These are phyloP conservation scores for Neotoxoptera formosana DNA, from an alignment of 1,140 invertebrate species.

Conservation along the genomic window DNA sequence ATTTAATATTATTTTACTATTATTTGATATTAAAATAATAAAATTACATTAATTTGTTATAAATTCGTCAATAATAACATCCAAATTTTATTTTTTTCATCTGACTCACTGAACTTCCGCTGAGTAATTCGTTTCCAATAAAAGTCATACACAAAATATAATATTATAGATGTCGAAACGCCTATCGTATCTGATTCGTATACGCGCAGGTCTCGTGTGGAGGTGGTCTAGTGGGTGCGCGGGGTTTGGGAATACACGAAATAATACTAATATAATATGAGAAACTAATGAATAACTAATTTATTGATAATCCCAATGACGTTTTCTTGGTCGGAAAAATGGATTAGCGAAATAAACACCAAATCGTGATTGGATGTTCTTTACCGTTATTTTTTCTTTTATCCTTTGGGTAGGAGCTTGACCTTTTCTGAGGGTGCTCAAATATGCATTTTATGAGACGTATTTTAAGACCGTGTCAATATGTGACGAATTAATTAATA, in stretches of 20 bases:
- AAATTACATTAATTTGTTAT: too few relatives aligned
- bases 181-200: too few relatives aligned
- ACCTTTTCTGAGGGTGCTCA: background rate
- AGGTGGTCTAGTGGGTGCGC: background rate
- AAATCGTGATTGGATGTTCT: background rate
- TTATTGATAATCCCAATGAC: background rate
- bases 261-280: background rate
- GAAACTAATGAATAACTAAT: background rate
- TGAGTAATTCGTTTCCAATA: background rate
- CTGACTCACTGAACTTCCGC: too few relatives aligned
- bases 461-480: background rate
- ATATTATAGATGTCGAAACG: too few relatives aligned
- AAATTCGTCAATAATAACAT: too few relatives aligned
- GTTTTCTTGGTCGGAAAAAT: background rate
- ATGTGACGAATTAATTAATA: background rate
- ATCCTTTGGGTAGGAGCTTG: background rate
- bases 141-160: background rate
- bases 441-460: too few relatives aligned
- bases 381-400: background rate
- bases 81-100: too few relatives aligned
- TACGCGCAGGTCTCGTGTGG: too few relatives aligned
- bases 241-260: background rate
- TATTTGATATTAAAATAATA: too few relatives aligned
- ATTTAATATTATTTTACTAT: too few relatives aligned
- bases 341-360: background rate